Conservation (phyloP, 2,113 vertebrate species). For the Halcyon senegalensis region DNA sequence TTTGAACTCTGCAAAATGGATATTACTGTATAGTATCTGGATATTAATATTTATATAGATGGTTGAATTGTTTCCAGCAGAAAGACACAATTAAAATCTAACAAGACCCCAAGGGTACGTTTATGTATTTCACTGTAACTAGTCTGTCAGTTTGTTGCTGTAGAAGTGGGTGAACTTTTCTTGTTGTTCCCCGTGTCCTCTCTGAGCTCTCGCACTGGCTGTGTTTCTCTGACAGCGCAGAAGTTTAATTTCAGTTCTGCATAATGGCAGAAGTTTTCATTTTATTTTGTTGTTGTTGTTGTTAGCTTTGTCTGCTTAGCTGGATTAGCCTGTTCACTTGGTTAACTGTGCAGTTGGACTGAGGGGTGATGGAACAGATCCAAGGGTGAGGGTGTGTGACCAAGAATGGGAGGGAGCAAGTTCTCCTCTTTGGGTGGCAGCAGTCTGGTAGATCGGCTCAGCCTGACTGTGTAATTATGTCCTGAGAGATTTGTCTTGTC, state of each 20-base stretch:
- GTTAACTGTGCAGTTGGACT: not conserved
- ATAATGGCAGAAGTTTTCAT: not conserved
- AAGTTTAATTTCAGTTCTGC: not conserved
- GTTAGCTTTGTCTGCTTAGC: not conserved
- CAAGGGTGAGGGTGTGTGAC: not conserved
- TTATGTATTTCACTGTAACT: not conserved
- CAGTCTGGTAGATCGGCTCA: not conserved
- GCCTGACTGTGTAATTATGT: not conserved
- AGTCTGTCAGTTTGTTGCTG: not conserved
- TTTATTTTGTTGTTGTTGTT: not conserved
- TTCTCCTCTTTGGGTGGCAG: not conserved
- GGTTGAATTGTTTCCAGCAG: not conserved
- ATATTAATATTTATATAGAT: conserved; percentile 4
- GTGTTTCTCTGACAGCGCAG: not conserved
- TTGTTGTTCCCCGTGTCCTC: not conserved
- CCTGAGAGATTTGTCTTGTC: not conserved
- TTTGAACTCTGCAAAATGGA: not conserved
- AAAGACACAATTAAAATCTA: conserved; percentile 14
- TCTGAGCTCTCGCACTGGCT: not conserved
- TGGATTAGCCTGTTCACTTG: not conserved
- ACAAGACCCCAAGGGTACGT: not conserved
- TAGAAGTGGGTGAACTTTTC: not conserved
- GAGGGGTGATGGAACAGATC: not conserved
- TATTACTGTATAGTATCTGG: not conserved
- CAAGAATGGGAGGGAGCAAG: not conserved